These are phyloP conservation scores for Saimiri boliviensis DNA, from an alignment of 2,113 vertebrate species.

Conservation along the genomic window DNA sequence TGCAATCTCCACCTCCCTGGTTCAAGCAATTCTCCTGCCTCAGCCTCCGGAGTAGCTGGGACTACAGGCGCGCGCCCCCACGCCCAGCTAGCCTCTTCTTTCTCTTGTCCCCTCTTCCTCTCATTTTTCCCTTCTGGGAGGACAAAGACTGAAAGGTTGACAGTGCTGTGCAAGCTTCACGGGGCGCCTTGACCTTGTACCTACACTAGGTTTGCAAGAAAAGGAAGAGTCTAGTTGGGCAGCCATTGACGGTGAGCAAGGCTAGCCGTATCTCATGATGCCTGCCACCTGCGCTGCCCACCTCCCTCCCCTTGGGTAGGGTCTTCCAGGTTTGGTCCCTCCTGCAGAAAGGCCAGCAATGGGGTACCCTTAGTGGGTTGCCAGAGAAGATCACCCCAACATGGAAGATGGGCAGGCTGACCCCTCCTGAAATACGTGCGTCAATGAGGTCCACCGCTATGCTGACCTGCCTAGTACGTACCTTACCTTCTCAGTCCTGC, in stretches of 20 bases:
- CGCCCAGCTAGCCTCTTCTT: not conserved
- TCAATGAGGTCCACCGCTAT: fast-evolving
- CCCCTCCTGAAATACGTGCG: fast-evolving
- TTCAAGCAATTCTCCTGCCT: no score
- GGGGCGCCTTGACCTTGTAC: not conserved
- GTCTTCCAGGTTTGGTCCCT: not conserved
- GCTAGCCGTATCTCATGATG: not conserved
- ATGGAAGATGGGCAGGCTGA: fast-evolving
- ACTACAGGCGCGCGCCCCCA: no score
- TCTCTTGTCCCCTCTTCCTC: not conserved
- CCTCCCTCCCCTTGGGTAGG: fast-evolving
- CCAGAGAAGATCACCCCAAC: not conserved
- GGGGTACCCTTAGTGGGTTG: not conserved
- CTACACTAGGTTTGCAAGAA: not conserved
- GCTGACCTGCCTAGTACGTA: fast-evolving
- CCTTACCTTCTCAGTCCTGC: not conserved
- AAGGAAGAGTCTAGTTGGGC: not conserved
- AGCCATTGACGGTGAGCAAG: no score
- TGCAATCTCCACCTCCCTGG: no score
- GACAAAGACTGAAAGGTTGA: not conserved
- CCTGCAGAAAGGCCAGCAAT: not conserved
- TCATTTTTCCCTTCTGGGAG: not conserved
- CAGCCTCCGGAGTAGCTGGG: no score
- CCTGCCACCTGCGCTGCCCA: not conserved
- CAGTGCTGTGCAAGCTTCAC: fast-evolving